These are phyloP conservation scores for Drosophila mojavensis DNA, from an alignment of 1,140 invertebrate genomes.

Conservation along the genomic window DNA sequence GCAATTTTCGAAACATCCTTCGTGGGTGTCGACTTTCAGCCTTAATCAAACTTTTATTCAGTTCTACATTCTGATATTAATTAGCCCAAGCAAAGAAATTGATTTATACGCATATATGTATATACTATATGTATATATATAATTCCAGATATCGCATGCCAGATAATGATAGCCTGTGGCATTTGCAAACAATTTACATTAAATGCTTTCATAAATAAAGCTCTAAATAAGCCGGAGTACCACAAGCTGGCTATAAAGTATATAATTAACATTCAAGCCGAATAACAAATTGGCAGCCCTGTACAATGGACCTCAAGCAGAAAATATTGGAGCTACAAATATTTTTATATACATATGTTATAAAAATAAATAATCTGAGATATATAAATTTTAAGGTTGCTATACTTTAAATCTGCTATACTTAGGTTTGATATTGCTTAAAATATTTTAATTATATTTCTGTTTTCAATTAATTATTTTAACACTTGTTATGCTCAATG, in stretches of 20 bases:
- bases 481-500: too few species aligned
- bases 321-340: too few species aligned
- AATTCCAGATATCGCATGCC: slow-evolving; percentile 49
- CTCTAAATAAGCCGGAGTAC: slow-evolving; percentile 69
- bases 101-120: too few species aligned
- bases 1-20: slow-evolving; percentile 48
- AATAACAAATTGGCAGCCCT: slow-evolving; percentile 70
- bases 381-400: too few species aligned
- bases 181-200: slow-evolving; percentile 81
- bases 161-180: slow-evolving; percentile 70
- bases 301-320: too few species aligned
- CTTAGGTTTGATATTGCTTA: too few species aligned
- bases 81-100: slow-evolving; percentile 5
- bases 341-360: too few species aligned
- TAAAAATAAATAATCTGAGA: too few species aligned
- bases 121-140: background rate
- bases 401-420: too few species aligned
- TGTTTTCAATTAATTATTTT: too few species aligned
- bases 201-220: slow-evolving; percentile 82
- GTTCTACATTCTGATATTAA: slow-evolving; percentile 65
- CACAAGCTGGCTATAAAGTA: slow-evolving; percentile 10
- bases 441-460: too few species aligned
- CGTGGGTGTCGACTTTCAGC: slow-evolving; percentile 64
- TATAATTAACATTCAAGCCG: slow-evolving; percentile 66
- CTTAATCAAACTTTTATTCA: slow-evolving; percentile 15